Evolutionary conservation across 2,113 vertebrate genomes (phyloP), one percentile per base, ranked within the genome.

Genomic region (Clinocottus analis): DNA sequence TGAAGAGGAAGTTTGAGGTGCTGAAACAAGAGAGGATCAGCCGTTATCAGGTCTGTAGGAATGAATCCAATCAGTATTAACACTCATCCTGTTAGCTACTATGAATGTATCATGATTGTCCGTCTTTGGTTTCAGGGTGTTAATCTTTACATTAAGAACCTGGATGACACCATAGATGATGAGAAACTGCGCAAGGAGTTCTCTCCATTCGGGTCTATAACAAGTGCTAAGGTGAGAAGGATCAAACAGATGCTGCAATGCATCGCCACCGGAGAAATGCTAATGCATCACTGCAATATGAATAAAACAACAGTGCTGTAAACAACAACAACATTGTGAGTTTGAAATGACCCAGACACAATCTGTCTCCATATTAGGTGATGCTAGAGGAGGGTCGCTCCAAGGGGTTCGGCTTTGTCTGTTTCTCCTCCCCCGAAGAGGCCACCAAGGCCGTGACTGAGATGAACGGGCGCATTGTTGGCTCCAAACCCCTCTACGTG

Each of bases 361-460:
- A 0, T 25, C 12, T 68, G n/a, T 75, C 35, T 80, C 0, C 77
- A 17, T 89, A 77, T 65, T 82, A 99, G 98, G 98, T 99, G 74
- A 99, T 99, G 98, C 93, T 99, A 41, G 98, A 99, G 89, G 98
- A 99, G 31, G 97, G 98, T 17, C 96, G 98, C 86, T 99, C 98
- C 90, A 99, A 99, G 93, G 98, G 98, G 14, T 99, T 99, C 83
- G 98, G 98, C 78, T 99, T 99, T 56, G 98, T 99, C 87, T 99
- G 98, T 93, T 99, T 99, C 94, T 99, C 98, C 39, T 99, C 98
- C 66, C 98, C 98, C 4, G 98, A 99, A 90, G 98, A 99, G 87
- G 98, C 98, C 56, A 99, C 98, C 25, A 99, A 99, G 90, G 98
- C 98, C 0, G 98, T 99, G 85, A 99, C 98, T 0, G 98, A 99